Evolutionary conservation across 1,140 invertebrate species (phyloP).

Genomic region (Mya arenaria): DNA sequence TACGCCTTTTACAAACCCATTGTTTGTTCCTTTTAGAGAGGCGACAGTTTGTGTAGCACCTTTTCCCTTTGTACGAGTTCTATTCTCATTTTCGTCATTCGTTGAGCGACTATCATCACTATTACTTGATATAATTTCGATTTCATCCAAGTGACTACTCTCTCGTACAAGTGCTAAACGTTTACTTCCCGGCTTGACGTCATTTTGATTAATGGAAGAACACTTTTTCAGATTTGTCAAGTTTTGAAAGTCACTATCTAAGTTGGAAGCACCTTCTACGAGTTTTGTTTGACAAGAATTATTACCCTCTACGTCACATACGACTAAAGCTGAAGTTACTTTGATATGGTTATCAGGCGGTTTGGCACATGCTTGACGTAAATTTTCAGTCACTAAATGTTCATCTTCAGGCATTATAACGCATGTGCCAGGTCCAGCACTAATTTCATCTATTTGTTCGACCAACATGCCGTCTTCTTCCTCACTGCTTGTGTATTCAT

Average conservation of each 20-base stretch:
- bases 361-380: not conserved
- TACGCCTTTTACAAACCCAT: constrained; percentile 11
- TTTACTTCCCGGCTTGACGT: not conserved
- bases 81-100: constrained; percentile 11
- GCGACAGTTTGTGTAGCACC: not conserved
- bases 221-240: constrained; percentile 26
- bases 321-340: constrained; percentile 8
- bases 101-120: not conserved
- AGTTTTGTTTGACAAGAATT: not conserved
- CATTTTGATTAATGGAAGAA: not conserved
- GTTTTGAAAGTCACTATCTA: constrained; percentile 9
- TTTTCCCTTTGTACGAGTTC: not conserved
- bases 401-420: not conserved
- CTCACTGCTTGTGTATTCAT: not conserved
- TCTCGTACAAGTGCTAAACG: not conserved
- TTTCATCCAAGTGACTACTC: not conserved
- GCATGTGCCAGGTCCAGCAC: not conserved
- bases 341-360: not conserved
- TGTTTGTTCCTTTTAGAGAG: not conserved
- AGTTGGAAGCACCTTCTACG: not conserved
- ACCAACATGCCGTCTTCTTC: not conserved
- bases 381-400: not conserved
- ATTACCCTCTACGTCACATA: constrained; percentile 37
- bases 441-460: not conserved
- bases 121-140: constrained; percentile 22